Conservation (phyloP, 2,113 vertebrate genomes). For the Ailurus styani region DNA sequence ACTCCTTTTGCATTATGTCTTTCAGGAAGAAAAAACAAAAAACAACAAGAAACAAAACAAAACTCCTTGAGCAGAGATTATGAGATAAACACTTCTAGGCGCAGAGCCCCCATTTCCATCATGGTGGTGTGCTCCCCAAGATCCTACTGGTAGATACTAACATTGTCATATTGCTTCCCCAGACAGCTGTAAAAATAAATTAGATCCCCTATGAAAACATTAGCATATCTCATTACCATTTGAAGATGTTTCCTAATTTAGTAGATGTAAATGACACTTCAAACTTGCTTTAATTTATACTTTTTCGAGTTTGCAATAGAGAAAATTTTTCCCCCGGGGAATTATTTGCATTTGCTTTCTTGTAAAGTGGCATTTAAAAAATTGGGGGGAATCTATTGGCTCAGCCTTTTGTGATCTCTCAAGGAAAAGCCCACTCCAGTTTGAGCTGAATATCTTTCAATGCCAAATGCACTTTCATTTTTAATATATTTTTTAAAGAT, state of each 20-base stretch:
- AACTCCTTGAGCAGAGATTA: background rate
- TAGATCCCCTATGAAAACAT: background rate
- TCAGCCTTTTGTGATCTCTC: background rate
- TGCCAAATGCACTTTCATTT: background rate
- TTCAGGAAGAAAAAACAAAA: background rate
- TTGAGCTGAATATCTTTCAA: background rate
- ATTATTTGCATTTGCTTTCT: conserved; percentile 27
- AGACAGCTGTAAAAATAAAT: background rate
- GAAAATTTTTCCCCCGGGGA: background rate
- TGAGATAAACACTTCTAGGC: background rate
- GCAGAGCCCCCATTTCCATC: background rate
- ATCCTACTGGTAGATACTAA: background rate
- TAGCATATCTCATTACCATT: background rate
- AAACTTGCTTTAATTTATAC: conserved; percentile 17
- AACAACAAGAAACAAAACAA: background rate
- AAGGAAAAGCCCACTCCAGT: background rate
- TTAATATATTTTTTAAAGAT: no score
- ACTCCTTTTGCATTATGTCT: background rate
- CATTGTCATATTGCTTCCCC: background rate
- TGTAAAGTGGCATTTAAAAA: background rate
- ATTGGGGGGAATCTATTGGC: background rate
- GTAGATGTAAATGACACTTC: background rate
- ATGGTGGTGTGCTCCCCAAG: background rate
- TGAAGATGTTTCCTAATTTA: background rate
- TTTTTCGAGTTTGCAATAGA: background rate